A percentile compares a stretch with the other conserved stretches of the same genome.
These are phyloP conservation scores for Austrolebias charrua DNA, from an alignment of 2,797 vertebrate species.

Conservation along the genomic window DNA sequence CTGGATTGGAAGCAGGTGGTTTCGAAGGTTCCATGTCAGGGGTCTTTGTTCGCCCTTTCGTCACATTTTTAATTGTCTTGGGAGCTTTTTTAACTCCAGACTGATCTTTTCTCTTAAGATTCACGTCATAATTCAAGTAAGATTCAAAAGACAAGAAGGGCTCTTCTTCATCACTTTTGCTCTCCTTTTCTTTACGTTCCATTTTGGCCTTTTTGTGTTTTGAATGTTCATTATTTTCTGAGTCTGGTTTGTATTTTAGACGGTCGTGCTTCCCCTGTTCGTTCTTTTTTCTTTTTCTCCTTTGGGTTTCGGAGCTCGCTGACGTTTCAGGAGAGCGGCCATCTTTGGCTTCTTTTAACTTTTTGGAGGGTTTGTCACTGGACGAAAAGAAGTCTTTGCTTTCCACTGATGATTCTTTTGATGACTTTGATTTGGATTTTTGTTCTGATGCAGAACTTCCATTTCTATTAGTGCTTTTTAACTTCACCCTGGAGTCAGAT, in stretches of 20 bases:
- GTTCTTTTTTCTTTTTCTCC: conserved; percentile 35
- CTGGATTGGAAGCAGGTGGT: conserved; percentile 11
- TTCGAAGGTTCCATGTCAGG: conserved; percentile 27
- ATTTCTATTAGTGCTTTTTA: conserved; percentile 22
- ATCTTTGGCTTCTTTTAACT: conserved; percentile 17
- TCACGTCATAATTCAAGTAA: conserved; percentile 83
- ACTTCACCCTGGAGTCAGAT: conserved; percentile 30
- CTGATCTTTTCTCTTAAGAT: conserved; percentile 65
- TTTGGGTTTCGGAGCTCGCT: conserved; percentile 19
- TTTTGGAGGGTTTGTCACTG: conserved; percentile 29
- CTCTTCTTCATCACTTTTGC: conserved; percentile 47
- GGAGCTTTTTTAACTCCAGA: conserved; percentile 48
- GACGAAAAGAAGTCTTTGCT: conserved; percentile 20
- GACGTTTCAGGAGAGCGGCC: conserved; percentile 6
- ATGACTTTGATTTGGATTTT: conserved; percentile 34
- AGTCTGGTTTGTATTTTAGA: conserved; percentile 16
- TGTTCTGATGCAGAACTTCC: conserved; percentile 26
- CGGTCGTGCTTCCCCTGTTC: conserved; percentile 25
- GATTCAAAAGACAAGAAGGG: conserved; percentile 88
- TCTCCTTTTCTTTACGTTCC: conserved; percentile 8
- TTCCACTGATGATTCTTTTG: conserved; percentile 18
- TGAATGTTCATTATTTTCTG: conserved; percentile 24
- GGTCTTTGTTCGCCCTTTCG: conserved; percentile 37
- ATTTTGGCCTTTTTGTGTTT: conserved; percentile 41
- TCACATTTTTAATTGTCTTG: conserved; percentile 44